Evolutionary conservation across 2,888 invertebrate genomes (phyloP).

Genomic region (Hetaerina titia): DNA sequence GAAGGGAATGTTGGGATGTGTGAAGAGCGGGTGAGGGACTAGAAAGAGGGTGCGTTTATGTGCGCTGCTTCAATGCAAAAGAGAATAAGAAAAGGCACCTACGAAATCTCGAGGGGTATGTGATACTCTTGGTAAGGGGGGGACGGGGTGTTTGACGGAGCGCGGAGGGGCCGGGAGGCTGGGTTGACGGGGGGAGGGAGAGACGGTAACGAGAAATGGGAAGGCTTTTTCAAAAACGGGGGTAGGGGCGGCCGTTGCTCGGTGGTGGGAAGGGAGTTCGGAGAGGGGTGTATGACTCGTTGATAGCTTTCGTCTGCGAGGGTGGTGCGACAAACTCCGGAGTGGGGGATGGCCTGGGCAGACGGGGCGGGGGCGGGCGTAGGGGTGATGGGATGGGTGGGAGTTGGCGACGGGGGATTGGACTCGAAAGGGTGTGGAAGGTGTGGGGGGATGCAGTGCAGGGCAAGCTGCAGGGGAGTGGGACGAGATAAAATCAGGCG

Average conservation of each 20-base stretch:
- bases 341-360: not conserved
- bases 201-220: conserved; percentile 2
- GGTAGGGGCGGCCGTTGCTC: not conserved
- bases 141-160: not conserved
- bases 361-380: not conserved
- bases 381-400: not conserved
- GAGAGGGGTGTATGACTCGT: not conserved
- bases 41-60: not conserved
- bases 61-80: not conserved
- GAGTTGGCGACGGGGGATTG: not conserved
- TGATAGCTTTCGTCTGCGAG: conserved; percentile 34
- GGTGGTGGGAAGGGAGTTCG: not conserved
- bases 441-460: not conserved
- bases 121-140: not conserved
- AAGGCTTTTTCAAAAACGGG: not conserved
- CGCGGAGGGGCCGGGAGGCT: not conserved
- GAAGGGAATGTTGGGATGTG: too few species aligned
- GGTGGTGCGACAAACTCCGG: not conserved
- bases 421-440: not conserved
- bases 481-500: not conserved
- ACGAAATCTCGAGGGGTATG: not conserved
- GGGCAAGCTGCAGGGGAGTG: not conserved
- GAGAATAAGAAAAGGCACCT: not conserved
- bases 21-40: too few species aligned
- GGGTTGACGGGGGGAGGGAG: not conserved